Base-by-base conservation (phyloP, 2,888 invertebrate genomes). In the Hypena proboscidalis region DNA sequence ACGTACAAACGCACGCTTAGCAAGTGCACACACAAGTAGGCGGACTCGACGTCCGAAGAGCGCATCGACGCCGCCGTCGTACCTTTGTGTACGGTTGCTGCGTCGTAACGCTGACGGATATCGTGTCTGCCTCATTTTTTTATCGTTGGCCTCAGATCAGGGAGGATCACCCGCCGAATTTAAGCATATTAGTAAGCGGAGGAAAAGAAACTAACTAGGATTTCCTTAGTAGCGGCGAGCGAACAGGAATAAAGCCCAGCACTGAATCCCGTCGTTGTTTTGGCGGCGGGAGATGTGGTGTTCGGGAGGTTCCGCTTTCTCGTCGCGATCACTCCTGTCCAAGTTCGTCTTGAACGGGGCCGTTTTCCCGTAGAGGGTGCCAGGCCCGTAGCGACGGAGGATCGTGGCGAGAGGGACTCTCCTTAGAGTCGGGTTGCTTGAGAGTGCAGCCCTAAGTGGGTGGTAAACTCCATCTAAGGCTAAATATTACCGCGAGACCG, bases 111-210 rank as follows among this genome's bases (percentile, higher is more conserved):
- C 53, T 51, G 50, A 58, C 63, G 51, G 62, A 67, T 70, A 62
- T 65, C 48, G 59, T n/a, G 57, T 61, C 56, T 65, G 59, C 66
- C 62, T 65, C 62, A 13, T n/a, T 30, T 35, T 42, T 9, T 54
- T 55, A 62, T 61, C 58, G 70, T 69, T 76, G 82, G 83, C 85
- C 84, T 85, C 83, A 78, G 78, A 80, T 77, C 72, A 85, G 80
- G 79, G 68, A 75, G 77, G 85, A 82, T 67, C 66, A 86, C 85
- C 84, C 87, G 83, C 85, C 69, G 78, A 82, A 92, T 83, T 93
- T 93, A 92, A 94, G 93, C 93, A 93, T 94, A 93, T 93, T 83
- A 93, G 77, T 93, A 91, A 93, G 93, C 92, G 92, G 93, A 93
- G 93, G 93, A 93, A 93, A 93, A 93, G 92, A 94, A 94, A 94